phyloP scores from a whole-genome alignment of 2,113 vertebrate genomes.

The Corythornis cristatus region DNA sequence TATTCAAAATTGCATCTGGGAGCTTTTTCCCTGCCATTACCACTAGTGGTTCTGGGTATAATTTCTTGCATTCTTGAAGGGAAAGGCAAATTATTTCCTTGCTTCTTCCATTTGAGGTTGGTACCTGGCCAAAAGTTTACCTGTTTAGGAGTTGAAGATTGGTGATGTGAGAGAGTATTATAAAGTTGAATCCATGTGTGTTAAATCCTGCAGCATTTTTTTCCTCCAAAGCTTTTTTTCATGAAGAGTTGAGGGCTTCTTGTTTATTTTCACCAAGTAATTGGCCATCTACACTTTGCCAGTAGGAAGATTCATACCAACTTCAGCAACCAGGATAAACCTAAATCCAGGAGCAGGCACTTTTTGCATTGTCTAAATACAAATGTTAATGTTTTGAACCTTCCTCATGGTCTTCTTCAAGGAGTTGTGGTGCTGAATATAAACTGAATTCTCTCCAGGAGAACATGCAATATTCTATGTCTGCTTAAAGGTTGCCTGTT shows the following conservation, averaged over 20 bases:
- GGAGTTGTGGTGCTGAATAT: not conserved
- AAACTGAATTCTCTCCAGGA: slow-evolving; percentile 7
- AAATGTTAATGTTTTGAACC: not conserved
- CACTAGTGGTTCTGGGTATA: not conserved
- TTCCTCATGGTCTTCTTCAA: slow-evolving; percentile 35
- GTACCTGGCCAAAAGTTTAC: not conserved
- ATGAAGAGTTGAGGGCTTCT: not conserved
- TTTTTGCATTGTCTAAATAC: not conserved
- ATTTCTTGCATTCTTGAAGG: not conserved
- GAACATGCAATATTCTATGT: not conserved
- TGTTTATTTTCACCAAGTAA: not conserved
- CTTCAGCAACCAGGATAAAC: not conserved
- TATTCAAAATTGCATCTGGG: not conserved
- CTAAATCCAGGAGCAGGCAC: not conserved
- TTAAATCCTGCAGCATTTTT: not conserved
- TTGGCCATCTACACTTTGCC: not conserved
- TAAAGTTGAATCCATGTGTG: not conserved
- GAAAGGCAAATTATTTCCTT: slow-evolving; percentile 18
- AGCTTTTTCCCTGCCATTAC: not conserved
- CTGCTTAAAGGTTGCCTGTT: not conserved
- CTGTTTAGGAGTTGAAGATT: not conserved
- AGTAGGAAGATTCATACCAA: not conserved
- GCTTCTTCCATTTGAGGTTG: not conserved
- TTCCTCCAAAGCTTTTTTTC: not conserved
- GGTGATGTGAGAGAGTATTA: not conserved